phyloP scores from a whole-genome alignment of 1,140 invertebrate genomes.

The Rhizoglyphus robini region DNA sequence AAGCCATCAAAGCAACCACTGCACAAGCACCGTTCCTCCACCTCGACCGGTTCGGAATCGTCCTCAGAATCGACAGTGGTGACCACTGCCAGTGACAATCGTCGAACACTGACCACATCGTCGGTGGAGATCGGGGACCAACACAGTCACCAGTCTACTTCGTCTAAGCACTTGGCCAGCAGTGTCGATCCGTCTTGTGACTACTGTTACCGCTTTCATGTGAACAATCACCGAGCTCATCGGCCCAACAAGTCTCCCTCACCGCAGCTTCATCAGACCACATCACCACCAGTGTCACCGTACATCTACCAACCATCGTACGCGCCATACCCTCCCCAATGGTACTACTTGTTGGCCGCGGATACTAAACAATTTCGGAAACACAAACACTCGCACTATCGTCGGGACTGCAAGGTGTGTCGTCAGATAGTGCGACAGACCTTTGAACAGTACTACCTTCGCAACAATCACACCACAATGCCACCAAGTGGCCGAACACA shows the following conservation, averaged over 20 bases:
- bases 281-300: not conserved
- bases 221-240: not conserved
- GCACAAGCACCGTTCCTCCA: not conserved
- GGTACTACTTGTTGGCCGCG: constrained; percentile 6
- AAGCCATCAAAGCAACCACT: not conserved
- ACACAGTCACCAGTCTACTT: not conserved
- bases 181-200: not conserved
- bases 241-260: not conserved
- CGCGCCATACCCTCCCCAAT: constrained; percentile 8
- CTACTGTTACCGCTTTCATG: constrained; percentile 5
- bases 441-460: constrained; percentile 13
- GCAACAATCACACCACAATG: not conserved
- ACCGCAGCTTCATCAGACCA: too few relatives aligned
- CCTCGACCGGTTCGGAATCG: not conserved
- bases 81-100: not conserved
- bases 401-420: not conserved
- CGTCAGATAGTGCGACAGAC: not conserved
- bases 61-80: not conserved
- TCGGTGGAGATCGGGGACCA: not conserved
- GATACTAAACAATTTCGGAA: constrained; percentile 11
- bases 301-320: not conserved
- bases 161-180: not conserved
- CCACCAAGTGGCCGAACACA: not conserved
- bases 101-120: constrained; percentile 4
- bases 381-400: constrained; percentile 3